Evolutionary conservation across 2,888 invertebrate species (phyloP), one percentile per base, ranked within the genome.

Genomic region (Iphiclides podalirius): DNA sequence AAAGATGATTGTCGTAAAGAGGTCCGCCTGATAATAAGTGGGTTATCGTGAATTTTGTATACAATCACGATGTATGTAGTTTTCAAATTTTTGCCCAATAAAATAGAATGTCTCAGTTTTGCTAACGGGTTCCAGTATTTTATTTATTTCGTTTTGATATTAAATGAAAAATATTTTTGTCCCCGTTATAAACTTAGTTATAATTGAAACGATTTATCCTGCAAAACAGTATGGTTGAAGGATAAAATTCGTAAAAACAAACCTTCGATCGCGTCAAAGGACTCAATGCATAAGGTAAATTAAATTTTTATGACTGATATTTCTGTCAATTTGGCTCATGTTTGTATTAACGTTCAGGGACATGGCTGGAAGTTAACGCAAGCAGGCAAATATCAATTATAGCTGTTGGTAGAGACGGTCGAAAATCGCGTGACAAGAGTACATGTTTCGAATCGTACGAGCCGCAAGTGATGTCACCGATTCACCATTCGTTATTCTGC

Each of bases 401-500:
- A 74, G 34, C 63, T 58, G 57, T 60, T 55, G 57, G 39, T 46
- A 9, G 23, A 53, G 54, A 69, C 55, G 59, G 70, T 69, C 64
- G 59, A 66, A 59, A 60, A 63, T 72, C 51, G 61, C 57, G 55
- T 53, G 55, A 55, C 54, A 47, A 43, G 52, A 47, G 49, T 23
- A 57, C 53, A 54, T 60, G 66, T 59, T 64, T 60, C 59, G 66
- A 69, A 68, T 67, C 62, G 67, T 66, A 66, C 57, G 62, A 60
- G 58, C 63, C 57, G 61, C 63, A 63, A 64, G 69, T 68, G 69
- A 67, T 63, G 67, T 64, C 79, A 77, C 84, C 84, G 82, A 82
- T 85, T 84, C 79, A 84, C 73, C 78, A 72, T 77, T 81, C 78
- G 75, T 84, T 85, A 86, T 83, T 79, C 78, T 66, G 72, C 61